Percentiles rank a stretch among this genome's conserved stretches.
Evolutionary conservation across 2,888 invertebrate genomes (phyloP).

Genomic region (Melitaea athalia): DNA sequence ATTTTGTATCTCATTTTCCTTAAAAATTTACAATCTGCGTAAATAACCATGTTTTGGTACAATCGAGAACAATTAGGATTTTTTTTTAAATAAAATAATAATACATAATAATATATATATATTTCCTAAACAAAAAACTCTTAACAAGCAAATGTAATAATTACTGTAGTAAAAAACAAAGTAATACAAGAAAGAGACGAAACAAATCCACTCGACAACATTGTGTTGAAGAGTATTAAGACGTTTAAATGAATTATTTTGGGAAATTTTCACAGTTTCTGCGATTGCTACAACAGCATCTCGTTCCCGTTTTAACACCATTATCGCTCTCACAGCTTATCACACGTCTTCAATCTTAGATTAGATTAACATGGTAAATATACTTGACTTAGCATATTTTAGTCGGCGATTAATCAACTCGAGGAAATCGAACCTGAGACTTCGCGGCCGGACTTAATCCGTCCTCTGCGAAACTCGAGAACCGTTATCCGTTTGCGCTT

Average conservation of each 20-base stretch:
- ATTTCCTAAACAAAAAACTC: too few species aligned
- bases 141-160: too few species aligned
- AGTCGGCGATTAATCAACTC: constrained; percentile 34
- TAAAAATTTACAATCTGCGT: too few species aligned
- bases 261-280: background rate
- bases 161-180: background rate
- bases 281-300: background rate
- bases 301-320: background rate
- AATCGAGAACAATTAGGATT: too few species aligned
- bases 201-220: too few species aligned
- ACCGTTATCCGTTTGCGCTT: constrained; percentile 42
- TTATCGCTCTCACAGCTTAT: constrained; percentile 7
- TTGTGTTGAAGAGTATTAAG: too few species aligned
- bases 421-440: constrained; percentile 40
- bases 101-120: too few species aligned
- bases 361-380: constrained; percentile 17
- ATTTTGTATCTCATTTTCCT: too few species aligned
- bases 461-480: constrained; percentile 35
- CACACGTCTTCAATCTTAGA: constrained; percentile 17
- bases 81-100: too few species aligned
- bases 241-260: background rate
- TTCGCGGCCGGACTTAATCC: constrained; percentile 35
- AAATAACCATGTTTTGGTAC: too few species aligned
- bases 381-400: constrained; percentile 27
- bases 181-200: background rate